Base-by-base conservation (phyloP, 2,888 invertebrate species). In the Synergus japonicus region DNA sequence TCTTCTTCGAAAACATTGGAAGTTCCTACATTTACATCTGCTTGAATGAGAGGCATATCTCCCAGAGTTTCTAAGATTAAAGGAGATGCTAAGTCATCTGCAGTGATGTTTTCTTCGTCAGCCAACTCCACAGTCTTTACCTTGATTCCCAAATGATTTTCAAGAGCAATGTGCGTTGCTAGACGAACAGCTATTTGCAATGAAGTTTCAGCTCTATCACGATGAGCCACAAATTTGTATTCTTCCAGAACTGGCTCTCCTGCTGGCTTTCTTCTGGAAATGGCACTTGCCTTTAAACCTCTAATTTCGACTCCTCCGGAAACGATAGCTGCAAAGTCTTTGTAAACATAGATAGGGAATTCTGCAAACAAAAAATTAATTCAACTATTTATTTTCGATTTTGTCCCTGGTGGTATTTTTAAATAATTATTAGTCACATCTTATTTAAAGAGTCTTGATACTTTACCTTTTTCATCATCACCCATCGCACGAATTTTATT, bases 31-130 rank as follows among this genome's bases (percentile, higher is more conserved):
- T 93, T 92, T 0, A 95, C 92, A 73, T 96, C 95, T 0, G 96
- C 94, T 85, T 96, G 95, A 4, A 96, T 93, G 13, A 96, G 89
- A 0, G 96, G 96, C 60, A 96, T 90, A 86, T 97, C 95, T 69
- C 94, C 95, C 0, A 97, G 92, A 0, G 94, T 92, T 1, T 95
- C 93, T 10, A 93, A 91, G 8, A 97, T 93, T 13, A 92, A 84
- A 3, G 94, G 93, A 0, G 95, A 92, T 0, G 95, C 84, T 0
- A 92, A 79, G 22, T 91, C 82, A 29, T 93, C 92, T 0, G 89
- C 82, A 0, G 87, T 66, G 3, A 88, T 79, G 2, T 86, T 82
- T 15, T 88, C 86, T 3, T 79, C 82, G 4, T 86, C 87, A 13
- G 90, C 88, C 86, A 90, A 78, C 85, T 93, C 90, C 77, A 92